phyloP scores from a whole-genome alignment of 2,888 invertebrate species.

The Blomia tropicalis region DNA sequence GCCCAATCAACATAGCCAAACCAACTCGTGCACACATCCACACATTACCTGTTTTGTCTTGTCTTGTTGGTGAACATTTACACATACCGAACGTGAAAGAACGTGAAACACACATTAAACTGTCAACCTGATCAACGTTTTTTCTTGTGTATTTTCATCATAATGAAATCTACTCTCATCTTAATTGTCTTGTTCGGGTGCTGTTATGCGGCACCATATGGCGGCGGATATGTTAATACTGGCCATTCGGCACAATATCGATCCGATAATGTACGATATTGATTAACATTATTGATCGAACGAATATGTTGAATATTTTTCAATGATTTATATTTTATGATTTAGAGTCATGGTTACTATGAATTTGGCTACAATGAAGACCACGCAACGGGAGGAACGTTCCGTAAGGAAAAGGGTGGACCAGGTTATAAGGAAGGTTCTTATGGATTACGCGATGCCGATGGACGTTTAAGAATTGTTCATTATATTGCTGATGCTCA shows the following conservation, averaged over 20 bases:
- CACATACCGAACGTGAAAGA: too few species aligned
- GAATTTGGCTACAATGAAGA: constrained; percentile 29
- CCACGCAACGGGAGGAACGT: constrained; percentile 29
- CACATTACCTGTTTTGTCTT: too few species aligned
- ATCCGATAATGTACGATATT: constrained; percentile 17
- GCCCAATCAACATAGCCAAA: not conserved
- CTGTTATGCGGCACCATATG: not conserved
- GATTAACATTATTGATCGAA: not conserved
- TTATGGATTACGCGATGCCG: constrained; percentile 26
- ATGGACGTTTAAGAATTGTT: constrained; percentile 28
- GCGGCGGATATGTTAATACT: constrained; percentile 5
- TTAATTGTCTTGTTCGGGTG: not conserved
- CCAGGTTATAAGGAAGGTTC: constrained; percentile 26
- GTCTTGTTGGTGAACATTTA: not conserved
- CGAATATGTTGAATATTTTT: not conserved
- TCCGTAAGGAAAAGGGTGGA: constrained; percentile 27
- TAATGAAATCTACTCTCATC: not conserved
- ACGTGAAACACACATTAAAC: too few species aligned
- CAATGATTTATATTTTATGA: not conserved
- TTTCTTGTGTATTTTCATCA: not conserved
- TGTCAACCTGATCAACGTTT: not conserved
- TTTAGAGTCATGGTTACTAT: constrained; percentile 27
- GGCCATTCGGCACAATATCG: constrained; percentile 11
- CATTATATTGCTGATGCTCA: constrained; percentile 28
- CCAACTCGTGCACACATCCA: too few species aligned